Conservation (phyloP, 2,797 vertebrate genomes). For the Numenius phaeopus region DNA sequence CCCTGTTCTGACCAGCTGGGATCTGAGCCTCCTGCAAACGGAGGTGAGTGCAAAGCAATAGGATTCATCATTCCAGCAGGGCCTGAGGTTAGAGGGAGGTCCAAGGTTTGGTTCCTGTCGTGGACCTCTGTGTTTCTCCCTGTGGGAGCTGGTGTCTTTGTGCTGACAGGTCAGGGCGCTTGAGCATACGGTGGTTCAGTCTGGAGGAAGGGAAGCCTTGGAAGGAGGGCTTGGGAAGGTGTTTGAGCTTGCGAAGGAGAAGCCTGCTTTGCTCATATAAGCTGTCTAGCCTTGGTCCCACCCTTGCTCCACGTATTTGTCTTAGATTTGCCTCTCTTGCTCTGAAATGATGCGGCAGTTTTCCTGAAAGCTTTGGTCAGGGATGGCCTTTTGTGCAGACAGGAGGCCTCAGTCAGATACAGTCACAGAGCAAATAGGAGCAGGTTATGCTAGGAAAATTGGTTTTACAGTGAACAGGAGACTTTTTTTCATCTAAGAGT, state of each 20-base stretch:
- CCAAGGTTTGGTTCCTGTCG: not conserved
- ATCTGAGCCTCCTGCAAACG: not conserved
- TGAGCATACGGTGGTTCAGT: not conserved
- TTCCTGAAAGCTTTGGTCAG: slow-evolving; percentile 30
- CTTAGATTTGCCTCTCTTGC: slow-evolving; percentile 12
- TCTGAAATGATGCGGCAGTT: slow-evolving; percentile 18
- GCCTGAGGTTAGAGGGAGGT: not conserved
- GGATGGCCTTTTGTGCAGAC: not conserved
- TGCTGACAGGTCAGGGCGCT: not conserved
- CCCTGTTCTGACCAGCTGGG: not conserved
- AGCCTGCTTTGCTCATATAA: not conserved
- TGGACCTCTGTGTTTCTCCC: slow-evolving; percentile 50
- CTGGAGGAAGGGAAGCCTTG: slow-evolving; percentile 18
- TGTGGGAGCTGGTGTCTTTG: slow-evolving; percentile 50
- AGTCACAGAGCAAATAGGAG: slow-evolving; percentile 39
- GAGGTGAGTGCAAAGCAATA: slow-evolving; percentile 11
- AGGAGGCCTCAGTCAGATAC: not conserved
- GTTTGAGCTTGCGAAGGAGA: slow-evolving; percentile 26
- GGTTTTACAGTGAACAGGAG: not conserved
- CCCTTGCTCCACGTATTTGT: not conserved
- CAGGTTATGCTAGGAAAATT: not conserved
- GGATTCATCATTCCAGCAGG: slow-evolving; percentile 10
- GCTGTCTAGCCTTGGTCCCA: not conserved
- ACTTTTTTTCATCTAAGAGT: not conserved
- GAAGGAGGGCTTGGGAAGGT: not conserved